These are phyloP conservation scores for Burhinus bistriatus DNA, from an alignment of 2,113 vertebrate species.

Conservation along the genomic window DNA sequence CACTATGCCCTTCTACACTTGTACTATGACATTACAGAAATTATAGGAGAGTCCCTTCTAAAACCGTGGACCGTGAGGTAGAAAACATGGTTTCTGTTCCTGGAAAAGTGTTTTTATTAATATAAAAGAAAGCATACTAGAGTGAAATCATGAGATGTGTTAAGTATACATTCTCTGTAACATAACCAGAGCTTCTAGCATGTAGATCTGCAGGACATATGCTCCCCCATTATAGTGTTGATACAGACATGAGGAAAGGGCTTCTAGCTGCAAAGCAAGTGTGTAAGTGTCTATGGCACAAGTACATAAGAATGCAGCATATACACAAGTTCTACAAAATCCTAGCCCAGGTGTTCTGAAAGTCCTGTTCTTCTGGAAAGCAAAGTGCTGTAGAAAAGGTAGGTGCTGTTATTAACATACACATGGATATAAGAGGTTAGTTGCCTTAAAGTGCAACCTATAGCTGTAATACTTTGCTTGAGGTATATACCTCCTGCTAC, in stretches of 20 bases:
- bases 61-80: background rate
- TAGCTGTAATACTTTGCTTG: background rate
- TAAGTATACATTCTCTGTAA: background rate
- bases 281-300: background rate
- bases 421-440: background rate
- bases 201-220: background rate
- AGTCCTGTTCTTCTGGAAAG: background rate
- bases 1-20: background rate
- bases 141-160: background rate
- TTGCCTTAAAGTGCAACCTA: background rate
- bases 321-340: background rate
- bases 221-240: background rate
- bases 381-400: background rate
- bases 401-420: background rate
- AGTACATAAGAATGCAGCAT: background rate
- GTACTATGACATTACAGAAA: background rate
- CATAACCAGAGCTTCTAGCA: background rate
- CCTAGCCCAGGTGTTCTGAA: background rate
- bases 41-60: background rate
- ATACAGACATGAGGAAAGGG: background rate
- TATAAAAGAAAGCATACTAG: background rate
- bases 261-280: background rate
- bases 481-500: background rate
- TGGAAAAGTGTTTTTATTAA: background rate
- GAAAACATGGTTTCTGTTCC: background rate